Percentiles rank a stretch among this genome's conserved stretches.
Evolutionary conservation across 2,113 vertebrate species (phyloP).

Genomic region (Mormoops blainvillei): DNA sequence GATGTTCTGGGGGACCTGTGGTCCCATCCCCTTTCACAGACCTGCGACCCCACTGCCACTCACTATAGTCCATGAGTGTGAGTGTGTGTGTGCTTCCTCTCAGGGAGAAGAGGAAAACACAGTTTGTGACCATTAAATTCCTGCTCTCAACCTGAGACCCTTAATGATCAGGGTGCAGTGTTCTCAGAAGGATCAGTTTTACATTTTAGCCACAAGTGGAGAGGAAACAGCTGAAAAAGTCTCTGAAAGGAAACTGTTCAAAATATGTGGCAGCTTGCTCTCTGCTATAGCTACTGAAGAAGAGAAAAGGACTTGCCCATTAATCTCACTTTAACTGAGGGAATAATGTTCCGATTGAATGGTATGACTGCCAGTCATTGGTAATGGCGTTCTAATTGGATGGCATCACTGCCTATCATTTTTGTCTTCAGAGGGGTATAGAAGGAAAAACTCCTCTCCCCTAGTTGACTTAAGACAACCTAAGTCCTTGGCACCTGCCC

Average conservation of each 20-base stretch:
- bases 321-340: background rate
- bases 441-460: background rate
- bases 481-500: background rate
- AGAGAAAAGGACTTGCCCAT: background rate
- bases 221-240: background rate
- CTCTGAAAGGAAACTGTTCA: background rate
- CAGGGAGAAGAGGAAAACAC: background rate
- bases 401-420: background rate
- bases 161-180: background rate
- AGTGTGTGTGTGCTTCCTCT: background rate
- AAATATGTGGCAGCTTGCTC: background rate
- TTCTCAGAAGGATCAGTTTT: background rate
- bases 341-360: background rate
- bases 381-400: background rate
- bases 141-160: background rate
- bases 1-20: background rate
- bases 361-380: background rate
- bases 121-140: background rate
- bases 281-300: background rate
- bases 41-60: background rate
- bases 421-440: background rate
- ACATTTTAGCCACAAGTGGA: background rate
- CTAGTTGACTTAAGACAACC: background rate
- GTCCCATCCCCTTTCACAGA: background rate
- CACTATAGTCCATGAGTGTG: background rate